A percentile compares a stretch with the other conserved stretches of the same genome.
These are phyloP conservation scores for Corythoichthys haematopterus DNA, from an alignment of 2,113 vertebrate species.

Conservation along the genomic window DNA sequence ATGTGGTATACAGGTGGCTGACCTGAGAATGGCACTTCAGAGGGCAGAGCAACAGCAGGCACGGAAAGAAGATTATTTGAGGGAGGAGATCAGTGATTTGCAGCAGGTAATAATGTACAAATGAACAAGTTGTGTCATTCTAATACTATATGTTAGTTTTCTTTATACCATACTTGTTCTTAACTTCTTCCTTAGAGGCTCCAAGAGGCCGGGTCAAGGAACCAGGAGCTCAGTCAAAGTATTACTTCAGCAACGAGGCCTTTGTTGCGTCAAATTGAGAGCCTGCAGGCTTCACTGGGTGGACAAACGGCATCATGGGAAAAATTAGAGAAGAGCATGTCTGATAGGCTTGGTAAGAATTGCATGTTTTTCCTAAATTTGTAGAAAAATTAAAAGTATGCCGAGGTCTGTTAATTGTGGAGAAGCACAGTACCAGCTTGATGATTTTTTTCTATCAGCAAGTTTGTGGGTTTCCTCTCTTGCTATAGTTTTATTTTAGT, in stretches of 20 bases:
- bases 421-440: background rate
- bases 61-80: constrained; percentile 93
- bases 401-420: background rate
- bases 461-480: background rate
- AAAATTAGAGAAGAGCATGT: constrained; percentile 91
- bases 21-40: constrained; percentile 87
- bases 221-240: constrained; percentile 93
- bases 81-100: constrained; percentile 89
- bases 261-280: constrained; percentile 92
- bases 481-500: no score
- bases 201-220: constrained; percentile 88
- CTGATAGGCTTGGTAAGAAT: constrained; percentile 86
- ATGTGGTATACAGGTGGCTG: constrained; percentile 77
- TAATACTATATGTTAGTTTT: background rate
- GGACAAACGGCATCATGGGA: constrained; percentile 92
- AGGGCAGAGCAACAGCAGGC: constrained; percentile 90
- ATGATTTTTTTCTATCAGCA: background rate
- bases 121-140: background rate
- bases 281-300: constrained; percentile 86
- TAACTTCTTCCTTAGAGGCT: constrained; percentile 76
- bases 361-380: background rate
- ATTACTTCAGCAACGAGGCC: constrained; percentile 91
- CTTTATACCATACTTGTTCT: background rate
- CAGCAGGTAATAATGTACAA: constrained; percentile 79
- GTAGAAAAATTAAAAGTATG: background rate